phyloP scores from a whole-genome alignment of 2,113 vertebrate species.

The Syngnathus scovelli region DNA sequence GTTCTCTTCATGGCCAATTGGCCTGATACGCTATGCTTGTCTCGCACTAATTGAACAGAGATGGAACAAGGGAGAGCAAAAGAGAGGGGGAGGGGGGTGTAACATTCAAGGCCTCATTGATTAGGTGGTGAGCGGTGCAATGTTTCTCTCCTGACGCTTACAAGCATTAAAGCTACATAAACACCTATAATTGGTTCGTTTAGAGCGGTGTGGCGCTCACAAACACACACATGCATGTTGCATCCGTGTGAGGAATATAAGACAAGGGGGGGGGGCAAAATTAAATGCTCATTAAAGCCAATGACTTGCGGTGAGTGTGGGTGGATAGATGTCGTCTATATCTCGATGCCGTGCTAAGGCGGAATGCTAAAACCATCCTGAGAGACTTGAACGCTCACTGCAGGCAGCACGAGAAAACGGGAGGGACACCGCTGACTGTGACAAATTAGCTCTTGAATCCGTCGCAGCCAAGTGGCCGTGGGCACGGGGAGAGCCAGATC shows the following conservation, averaged over 20 bases:
- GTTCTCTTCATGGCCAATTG: conserved; percentile 73
- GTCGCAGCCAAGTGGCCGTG: conserved; percentile 42
- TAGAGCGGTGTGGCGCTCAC: conserved; percentile 44
- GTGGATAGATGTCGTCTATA: conserved; percentile 17
- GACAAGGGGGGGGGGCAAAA: conserved; percentile 34
- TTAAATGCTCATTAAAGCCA: conserved; percentile 39
- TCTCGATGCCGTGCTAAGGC: conserved; percentile 53
- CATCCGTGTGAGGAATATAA: conserved; percentile 22
- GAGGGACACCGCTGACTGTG: conserved; percentile 59
- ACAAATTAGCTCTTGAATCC: conserved; percentile 60
- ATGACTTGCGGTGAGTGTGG: conserved; percentile 25
- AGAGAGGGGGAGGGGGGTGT: conserved; percentile 42
- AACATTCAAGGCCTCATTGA: conserved; percentile 67
- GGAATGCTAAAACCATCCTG: conserved; percentile 62
- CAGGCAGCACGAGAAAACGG: conserved; percentile 43
- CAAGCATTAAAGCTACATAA: conserved; percentile 68
- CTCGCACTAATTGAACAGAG: conserved; percentile 66
- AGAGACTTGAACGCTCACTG: conserved; percentile 51
- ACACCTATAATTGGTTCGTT: conserved; percentile 72
- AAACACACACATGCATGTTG: conserved; percentile 16
- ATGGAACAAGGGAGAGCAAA: conserved; percentile 20
- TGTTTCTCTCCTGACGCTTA: conserved; percentile 68
- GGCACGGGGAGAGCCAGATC: conserved; percentile 43
- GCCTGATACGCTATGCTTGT: conserved; percentile 61
- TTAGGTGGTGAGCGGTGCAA: conserved; percentile 64